Conservation (phyloP, 2,888 invertebrate genomes). For the Oxyteleia sp. region DNA sequence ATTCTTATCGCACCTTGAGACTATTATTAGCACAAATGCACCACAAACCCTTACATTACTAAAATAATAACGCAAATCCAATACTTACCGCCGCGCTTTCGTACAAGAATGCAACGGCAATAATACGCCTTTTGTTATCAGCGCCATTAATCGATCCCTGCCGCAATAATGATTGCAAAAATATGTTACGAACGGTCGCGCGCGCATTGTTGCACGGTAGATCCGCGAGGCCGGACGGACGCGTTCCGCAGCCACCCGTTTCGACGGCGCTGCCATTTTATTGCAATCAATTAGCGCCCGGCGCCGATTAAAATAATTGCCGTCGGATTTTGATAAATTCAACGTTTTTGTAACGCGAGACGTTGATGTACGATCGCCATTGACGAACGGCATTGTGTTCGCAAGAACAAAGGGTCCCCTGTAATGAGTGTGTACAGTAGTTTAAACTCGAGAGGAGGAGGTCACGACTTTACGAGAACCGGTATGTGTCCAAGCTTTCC, state of each 20-base stretch:
- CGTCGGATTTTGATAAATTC: constrained; percentile 53
- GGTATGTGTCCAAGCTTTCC: constrained; percentile 78
- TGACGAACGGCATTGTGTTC: constrained; percentile 52
- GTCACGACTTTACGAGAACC: constrained; percentile 81
- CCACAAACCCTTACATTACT: constrained; percentile 66
- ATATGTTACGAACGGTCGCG: constrained; percentile 17
- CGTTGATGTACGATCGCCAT: constrained; percentile 57
- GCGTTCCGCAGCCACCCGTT: no score
- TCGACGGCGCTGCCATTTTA: no score
- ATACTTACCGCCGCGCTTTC: constrained; percentile 44
- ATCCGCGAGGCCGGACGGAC: no score
- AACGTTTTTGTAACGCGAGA: constrained; percentile 41
- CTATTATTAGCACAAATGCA: constrained; percentile 71
- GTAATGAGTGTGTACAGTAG: constrained; percentile 82
- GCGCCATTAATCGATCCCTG: constrained; percentile 52
- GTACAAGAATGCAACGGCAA: constrained; percentile 42
- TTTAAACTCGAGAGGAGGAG: constrained; percentile 77
- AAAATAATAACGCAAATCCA: constrained; percentile 66
- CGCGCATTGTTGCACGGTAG: no score
- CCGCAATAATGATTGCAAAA: constrained; percentile 45
- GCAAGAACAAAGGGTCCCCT: constrained; percentile 48
- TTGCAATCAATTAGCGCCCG: constrained; percentile 42
- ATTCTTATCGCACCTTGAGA: constrained; percentile 73
- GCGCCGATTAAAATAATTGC: constrained; percentile 59
- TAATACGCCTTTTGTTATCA: constrained; percentile 50